These are phyloP conservation scores for Troides helena DNA, from an alignment of 2,888 invertebrate species.

Conservation along the genomic window DNA sequence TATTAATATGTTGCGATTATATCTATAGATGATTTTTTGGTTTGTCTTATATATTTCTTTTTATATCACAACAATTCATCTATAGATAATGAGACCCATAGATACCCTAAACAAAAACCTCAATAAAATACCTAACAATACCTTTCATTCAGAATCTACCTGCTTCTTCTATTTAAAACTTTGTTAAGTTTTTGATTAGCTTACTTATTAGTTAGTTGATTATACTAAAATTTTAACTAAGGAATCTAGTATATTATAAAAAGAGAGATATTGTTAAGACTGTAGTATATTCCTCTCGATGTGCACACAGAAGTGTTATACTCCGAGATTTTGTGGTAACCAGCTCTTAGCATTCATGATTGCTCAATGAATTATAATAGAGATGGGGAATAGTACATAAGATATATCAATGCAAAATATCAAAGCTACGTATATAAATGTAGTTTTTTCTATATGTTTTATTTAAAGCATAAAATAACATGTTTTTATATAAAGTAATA, in stretches of 20 bases:
- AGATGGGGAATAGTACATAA: constrained; percentile 1
- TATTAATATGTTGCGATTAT: too few species aligned
- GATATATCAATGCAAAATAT: neutral
- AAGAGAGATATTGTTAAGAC: neutral
- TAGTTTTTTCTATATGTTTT: neutral
- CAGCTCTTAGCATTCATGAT: constrained; percentile 23
- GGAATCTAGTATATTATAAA: neutral
- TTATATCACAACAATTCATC: too few species aligned
- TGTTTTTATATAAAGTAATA: neutral
- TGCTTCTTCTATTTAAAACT: too few species aligned
- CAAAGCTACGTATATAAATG: neutral
- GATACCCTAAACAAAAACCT: too few species aligned
- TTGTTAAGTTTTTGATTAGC: too few species aligned
- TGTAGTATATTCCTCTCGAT: neutral
- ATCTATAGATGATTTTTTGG: too few species aligned
- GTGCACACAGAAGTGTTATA: constrained; percentile 13
- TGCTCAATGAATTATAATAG: constrained; percentile 25
- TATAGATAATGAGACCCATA: too few species aligned
- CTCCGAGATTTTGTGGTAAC: constrained; percentile 21
- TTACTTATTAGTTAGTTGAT: too few species aligned
- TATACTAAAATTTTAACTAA: too few species aligned
- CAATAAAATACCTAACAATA: too few species aligned
- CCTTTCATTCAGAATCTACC: too few species aligned
- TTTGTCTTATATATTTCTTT: too few species aligned
- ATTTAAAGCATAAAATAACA: neutral